These are phyloP conservation scores for Caretta caretta DNA, from an alignment of 2,113 vertebrate genomes.

Conservation along the genomic window DNA sequence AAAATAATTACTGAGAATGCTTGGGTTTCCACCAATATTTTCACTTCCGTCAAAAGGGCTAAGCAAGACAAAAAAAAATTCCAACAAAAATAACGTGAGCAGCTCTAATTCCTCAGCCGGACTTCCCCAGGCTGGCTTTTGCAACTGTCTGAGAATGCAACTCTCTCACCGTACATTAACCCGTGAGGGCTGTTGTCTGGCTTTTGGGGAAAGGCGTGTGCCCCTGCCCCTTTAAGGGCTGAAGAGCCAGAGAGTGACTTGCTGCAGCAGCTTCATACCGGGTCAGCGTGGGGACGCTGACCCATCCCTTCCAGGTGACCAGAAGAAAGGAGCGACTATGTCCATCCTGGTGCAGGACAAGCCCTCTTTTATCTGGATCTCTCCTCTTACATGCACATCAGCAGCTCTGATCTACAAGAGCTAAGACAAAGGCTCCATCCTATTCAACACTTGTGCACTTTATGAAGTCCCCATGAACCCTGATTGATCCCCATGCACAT, in stretches of 20 bases:
- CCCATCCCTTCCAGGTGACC: neutral
- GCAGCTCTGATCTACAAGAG: neutral
- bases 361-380: neutral
- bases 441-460: neutral
- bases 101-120: neutral
- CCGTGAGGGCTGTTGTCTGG: neutral
- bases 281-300: neutral
- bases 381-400: neutral
- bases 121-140: neutral
- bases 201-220: neutral
- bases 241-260: neutral
- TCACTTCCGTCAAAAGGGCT: neutral
- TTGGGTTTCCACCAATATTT: neutral
- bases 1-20: neutral
- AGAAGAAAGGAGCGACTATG: neutral
- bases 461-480: neutral
- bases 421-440: neutral
- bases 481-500: neutral
- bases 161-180: neutral
- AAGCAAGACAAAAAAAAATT: neutral
- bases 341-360: neutral
- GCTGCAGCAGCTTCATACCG: neutral
- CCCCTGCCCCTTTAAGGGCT: neutral
- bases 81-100: neutral
- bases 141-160: neutral